Percentiles rank a stretch among this genome's conserved stretches.
phyloP scores from a whole-genome alignment of 2,113 vertebrate genomes.

The Dromas ardeola region DNA sequence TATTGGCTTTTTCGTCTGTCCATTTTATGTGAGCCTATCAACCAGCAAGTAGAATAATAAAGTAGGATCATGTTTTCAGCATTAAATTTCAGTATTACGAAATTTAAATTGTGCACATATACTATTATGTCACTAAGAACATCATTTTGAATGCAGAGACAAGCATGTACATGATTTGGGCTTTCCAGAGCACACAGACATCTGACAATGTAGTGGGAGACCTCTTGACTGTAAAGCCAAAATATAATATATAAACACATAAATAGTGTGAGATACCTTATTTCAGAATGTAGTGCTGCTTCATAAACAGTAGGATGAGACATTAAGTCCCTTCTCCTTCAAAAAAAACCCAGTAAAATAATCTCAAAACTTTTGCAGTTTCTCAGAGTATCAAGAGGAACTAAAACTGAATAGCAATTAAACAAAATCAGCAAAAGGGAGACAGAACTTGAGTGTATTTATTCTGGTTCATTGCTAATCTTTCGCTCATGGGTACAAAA shows the following conservation, averaged over 20 bases:
- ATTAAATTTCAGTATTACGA: neutral
- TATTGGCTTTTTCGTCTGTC: accelerated
- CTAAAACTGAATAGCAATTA: neutral
- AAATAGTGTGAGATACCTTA: neutral
- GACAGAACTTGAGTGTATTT: neutral
- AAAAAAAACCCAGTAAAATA: neutral
- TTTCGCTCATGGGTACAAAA: neutral
- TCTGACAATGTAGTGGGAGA: neutral
- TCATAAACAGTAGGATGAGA: neutral
- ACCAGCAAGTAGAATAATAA: neutral
- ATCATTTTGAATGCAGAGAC: neutral
- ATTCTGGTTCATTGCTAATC: neutral
- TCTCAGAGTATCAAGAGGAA: neutral
- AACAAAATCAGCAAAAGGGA: neutral
- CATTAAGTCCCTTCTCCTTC: neutral
- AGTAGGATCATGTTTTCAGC: neutral
- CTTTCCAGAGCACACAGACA: neutral
- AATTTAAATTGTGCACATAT: neutral
- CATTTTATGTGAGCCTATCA: neutral
- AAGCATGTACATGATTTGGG: neutral
- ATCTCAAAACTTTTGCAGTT: neutral
- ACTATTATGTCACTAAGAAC: neutral
- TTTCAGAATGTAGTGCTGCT: neutral
- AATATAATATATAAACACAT: neutral
- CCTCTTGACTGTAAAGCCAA: neutral